Evolutionary conservation across 1,140 invertebrate genomes (phyloP).

Genomic region (Agrilus planipennis): DNA sequence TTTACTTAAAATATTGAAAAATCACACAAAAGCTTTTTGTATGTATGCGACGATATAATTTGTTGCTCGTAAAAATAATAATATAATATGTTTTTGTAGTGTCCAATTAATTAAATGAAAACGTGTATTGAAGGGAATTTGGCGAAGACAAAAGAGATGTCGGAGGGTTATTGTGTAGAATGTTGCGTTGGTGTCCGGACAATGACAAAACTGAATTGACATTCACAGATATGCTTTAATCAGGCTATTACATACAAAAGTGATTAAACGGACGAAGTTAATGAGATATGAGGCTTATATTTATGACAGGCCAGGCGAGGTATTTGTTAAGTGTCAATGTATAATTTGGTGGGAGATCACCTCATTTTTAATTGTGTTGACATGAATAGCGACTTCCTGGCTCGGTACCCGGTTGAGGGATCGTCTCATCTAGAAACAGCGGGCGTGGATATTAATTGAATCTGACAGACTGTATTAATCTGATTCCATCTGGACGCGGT

Average conservation of each 20-base stretch:
- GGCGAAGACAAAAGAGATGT: neutral
- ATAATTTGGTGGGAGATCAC: conserved; percentile 25
- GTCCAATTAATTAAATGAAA: neutral
- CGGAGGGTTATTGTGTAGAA: neutral
- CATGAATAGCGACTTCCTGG: conserved; percentile 22
- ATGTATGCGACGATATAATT: no score
- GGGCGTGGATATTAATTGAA: conserved; percentile 18
- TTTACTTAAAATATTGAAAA: neutral
- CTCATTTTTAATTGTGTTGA: conserved; percentile 27
- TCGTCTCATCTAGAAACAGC: conserved; percentile 16
- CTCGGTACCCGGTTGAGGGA: conserved; percentile 17
- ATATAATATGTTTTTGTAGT: no score
- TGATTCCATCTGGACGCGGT: conserved; percentile 11
- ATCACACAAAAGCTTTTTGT: no score
- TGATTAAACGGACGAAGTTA: neutral
- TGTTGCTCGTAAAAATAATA: no score
- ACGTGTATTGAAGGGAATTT: neutral
- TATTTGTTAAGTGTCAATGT: conserved; percentile 30
- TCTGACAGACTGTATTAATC: conserved; percentile 19
- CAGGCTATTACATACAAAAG: neutral
- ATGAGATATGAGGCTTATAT: conserved; percentile 12
- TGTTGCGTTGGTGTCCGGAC: neutral
- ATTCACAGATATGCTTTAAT: neutral
- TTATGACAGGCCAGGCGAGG: conserved; percentile 21
- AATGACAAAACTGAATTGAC: neutral